These are phyloP conservation scores for Pollenia angustigena DNA, from an alignment of 2,888 invertebrate species.

Conservation along the genomic window DNA sequence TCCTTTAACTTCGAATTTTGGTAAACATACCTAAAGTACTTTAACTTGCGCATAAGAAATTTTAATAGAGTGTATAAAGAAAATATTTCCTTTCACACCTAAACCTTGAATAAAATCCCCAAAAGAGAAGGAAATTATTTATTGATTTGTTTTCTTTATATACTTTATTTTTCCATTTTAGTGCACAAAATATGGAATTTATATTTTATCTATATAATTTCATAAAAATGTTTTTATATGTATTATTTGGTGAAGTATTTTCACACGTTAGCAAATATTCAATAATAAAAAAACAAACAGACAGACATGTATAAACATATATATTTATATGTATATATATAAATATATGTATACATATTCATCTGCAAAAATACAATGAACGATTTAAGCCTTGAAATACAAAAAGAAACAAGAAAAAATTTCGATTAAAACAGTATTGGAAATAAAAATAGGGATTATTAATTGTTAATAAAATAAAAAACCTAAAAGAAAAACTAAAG, in stretches of 20 bases:
- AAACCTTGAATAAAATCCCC: neutral
- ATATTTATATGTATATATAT: too few species aligned
- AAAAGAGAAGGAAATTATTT: constrained; percentile 20
- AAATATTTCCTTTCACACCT: constrained; percentile 2
- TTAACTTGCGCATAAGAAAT: too few species aligned
- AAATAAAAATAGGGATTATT: neutral
- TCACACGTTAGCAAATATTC: constrained; percentile 38
- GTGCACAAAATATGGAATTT: constrained; percentile 2
- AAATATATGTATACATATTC: neutral
- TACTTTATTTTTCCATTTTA: neutral
- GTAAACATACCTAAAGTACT: too few species aligned
- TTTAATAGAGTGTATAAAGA: neutral
- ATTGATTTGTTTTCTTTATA: constrained; percentile 39
- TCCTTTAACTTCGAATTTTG: too few species aligned
- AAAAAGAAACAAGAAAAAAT: neutral
- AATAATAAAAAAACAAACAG: constrained; percentile 1
- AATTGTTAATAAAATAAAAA: too few species aligned
- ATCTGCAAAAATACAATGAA: neutral
- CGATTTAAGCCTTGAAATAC: constrained; percentile 3
- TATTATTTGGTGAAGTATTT: constrained; percentile 8
- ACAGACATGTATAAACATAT: neutral
- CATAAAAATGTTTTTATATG: constrained; percentile 1
- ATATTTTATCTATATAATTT: constrained; percentile 5
- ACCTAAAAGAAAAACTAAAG: too few species aligned
- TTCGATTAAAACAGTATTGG: neutral